These are phyloP conservation scores for Macrophya annulata DNA, from an alignment of 2,888 invertebrate genomes.

Conservation along the genomic window DNA sequence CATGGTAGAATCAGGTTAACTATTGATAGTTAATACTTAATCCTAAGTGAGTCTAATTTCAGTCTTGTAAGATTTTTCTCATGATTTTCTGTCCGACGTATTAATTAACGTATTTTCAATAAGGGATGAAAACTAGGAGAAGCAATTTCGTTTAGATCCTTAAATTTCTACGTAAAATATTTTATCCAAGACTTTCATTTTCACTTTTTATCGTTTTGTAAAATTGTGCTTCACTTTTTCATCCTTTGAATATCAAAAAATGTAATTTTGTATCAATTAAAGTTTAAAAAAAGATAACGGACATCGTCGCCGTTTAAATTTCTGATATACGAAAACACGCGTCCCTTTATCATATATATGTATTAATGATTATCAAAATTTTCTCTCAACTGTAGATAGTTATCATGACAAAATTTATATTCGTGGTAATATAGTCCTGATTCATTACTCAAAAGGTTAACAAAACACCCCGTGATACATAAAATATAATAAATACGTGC, in stretches of 20 bases:
- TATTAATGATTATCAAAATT: background rate
- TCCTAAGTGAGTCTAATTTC: background rate
- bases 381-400: background rate
- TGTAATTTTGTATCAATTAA: too few relatives aligned
- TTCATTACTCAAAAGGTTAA: constrained; percentile 1
- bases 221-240: too few relatives aligned
- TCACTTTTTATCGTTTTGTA: background rate
- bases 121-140: background rate
- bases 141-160: background rate
- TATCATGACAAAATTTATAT: background rate
- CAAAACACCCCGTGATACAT: background rate
- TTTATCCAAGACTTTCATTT: background rate
- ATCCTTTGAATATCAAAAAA: too few relatives aligned
- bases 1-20: background rate
- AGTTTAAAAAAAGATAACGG: too few relatives aligned
- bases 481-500: background rate
- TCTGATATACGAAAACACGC: background rate
- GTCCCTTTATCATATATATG: background rate
- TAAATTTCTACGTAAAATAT: background rate
- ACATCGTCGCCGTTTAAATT: background rate
- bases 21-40: background rate
- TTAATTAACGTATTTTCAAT: background rate
- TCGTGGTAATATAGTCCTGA: background rate
- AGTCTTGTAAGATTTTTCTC: background rate
- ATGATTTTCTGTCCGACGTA: background rate